phyloP scores from a whole-genome alignment of 2,113 vertebrate genomes.

The Eretmochelys imbricata region DNA sequence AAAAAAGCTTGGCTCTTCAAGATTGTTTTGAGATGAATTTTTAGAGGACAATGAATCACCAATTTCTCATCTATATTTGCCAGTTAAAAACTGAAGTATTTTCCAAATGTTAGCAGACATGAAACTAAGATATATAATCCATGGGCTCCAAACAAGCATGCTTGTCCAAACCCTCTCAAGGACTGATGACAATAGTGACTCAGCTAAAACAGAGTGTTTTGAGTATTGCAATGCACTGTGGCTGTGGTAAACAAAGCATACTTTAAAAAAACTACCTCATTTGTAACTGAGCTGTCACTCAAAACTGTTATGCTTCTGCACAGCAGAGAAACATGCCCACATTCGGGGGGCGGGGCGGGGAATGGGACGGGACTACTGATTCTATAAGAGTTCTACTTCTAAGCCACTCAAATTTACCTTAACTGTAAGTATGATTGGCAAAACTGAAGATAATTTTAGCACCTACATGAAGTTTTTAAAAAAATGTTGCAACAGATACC shows the following conservation, averaged over 20 bases:
- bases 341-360: background rate
- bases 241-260: constrained; percentile 10
- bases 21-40: background rate
- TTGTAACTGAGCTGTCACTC: background rate
- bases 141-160: constrained; percentile 20
- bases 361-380: background rate
- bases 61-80: background rate
- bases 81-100: background rate
- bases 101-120: constrained; percentile 19
- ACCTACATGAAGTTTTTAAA: background rate
- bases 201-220: constrained; percentile 59
- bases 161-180: constrained; percentile 52
- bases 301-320: background rate
- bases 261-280: background rate
- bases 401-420: background rate
- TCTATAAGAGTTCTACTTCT: background rate
- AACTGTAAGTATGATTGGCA: background rate
- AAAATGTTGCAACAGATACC: background rate
- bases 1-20: background rate
- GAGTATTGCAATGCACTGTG: constrained; percentile 30
- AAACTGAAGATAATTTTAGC: background rate
- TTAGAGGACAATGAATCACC: background rate
- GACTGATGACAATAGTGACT: constrained; percentile 65
- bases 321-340: background rate
- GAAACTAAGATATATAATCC: constrained; percentile 20